Evolutionary conservation across 2,888 invertebrate genomes (phyloP).

Genomic region (Ypsolopha sequella): DNA sequence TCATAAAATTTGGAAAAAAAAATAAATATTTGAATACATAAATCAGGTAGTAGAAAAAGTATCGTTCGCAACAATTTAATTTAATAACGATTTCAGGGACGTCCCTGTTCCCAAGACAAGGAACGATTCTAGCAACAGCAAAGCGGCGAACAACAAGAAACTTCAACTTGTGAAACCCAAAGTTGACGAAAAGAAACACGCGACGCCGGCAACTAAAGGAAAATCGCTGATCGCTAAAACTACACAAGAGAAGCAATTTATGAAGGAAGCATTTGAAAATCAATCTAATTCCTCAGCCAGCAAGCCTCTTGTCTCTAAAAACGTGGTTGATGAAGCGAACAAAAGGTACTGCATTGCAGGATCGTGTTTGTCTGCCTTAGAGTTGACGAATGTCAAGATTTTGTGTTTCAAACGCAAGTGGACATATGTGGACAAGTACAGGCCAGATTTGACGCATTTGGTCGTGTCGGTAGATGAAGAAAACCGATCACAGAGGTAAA

Average conservation of each 20-base stretch:
- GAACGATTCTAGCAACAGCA: background rate
- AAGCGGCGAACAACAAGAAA: background rate
- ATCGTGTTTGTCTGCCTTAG: slow-evolving; percentile 34
- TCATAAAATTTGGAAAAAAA: no score
- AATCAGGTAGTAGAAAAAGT: no score
- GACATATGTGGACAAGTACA: slow-evolving; percentile 44
- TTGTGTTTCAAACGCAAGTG: slow-evolving; percentile 33
- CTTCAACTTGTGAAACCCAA: background rate
- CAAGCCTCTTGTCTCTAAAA: slow-evolving; percentile 15
- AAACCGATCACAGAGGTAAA: slow-evolving; percentile 49
- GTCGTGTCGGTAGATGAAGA: slow-evolving; percentile 55
- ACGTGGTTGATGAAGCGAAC: slow-evolving; percentile 9
- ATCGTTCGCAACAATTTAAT: no score
- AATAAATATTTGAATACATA: no score
- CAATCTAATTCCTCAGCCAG: slow-evolving; percentile 23
- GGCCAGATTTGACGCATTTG: slow-evolving; percentile 47
- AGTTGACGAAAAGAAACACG: background rate
- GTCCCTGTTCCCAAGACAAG: background rate
- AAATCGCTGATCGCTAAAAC: slow-evolving; percentile 26
- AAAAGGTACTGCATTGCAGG: slow-evolving; percentile 34
- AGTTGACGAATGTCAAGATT: slow-evolving; percentile 29
- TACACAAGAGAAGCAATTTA: slow-evolving; percentile 50
- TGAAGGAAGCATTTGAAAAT: slow-evolving; percentile 46
- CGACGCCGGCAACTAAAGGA: background rate
- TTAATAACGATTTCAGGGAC: background rate